Percentiles rank a stretch among this genome's conserved stretches.
phyloP scores from a whole-genome alignment of 2,113 vertebrate genomes.

The Polypterus senegalus region DNA sequence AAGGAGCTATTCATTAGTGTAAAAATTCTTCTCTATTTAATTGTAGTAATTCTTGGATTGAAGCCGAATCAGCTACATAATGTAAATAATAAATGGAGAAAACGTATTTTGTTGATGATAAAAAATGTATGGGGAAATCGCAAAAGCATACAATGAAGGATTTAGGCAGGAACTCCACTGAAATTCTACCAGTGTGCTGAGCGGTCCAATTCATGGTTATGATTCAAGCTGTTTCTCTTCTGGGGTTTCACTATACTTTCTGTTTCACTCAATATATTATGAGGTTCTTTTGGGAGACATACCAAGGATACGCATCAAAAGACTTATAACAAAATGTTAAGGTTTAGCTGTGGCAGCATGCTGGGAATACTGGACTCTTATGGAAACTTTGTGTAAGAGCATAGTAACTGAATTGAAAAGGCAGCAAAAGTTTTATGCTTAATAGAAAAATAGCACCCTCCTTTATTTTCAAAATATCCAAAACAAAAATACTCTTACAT shows the following conservation, averaged over 20 bases:
- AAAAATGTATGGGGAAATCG: conserved; percentile 35
- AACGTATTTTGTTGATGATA: conserved; percentile 39
- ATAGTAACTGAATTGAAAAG: too few relatives aligned
- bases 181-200: neutral
- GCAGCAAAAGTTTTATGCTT: too few relatives aligned
- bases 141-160: conserved; percentile 9
- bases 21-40: too few relatives aligned
- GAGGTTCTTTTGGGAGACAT: neutral
- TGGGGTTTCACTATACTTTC: neutral
- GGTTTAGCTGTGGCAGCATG: neutral
- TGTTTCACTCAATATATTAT: conserved; percentile 1
- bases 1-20: too few relatives aligned
- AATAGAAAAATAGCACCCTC: too few relatives aligned
- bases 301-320: neutral
- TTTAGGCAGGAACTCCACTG: neutral
- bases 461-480: too few relatives aligned
- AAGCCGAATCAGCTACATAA: conserved; percentile 29
- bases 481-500: too few relatives aligned
- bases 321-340: neutral
- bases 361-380: neutral
- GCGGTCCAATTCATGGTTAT: neutral
- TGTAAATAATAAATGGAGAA: conserved; percentile 45
- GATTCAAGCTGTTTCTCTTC: neutral
- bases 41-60: too few relatives aligned
- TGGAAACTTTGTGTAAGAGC: too few relatives aligned